Conservation (phyloP, 2,113 vertebrate genomes). For the Sphyrna mokarran region DNA sequence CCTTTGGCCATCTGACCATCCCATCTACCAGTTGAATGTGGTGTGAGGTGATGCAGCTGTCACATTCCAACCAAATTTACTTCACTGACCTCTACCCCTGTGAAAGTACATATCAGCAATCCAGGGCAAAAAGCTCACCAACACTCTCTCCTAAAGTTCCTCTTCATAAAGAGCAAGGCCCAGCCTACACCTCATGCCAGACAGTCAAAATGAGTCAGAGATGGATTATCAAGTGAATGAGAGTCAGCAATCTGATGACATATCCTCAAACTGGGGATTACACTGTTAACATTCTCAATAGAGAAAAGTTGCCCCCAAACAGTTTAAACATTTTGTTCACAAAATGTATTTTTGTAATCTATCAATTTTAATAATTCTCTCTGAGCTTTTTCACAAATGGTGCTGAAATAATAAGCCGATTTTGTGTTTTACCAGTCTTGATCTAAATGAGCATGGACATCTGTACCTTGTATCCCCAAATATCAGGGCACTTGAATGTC, state of each 20-base stretch:
- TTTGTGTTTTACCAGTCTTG: background rate
- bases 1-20: background rate
- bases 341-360: background rate
- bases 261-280: background rate
- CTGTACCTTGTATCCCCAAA: background rate
- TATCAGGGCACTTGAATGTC: background rate
- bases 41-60: background rate
- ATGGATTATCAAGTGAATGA: background rate
- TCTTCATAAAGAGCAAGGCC: background rate
- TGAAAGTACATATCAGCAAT: background rate
- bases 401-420: background rate
- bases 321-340: background rate
- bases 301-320: background rate
- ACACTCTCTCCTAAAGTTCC: background rate
- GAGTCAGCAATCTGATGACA: background rate
- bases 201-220: background rate
- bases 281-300: background rate
- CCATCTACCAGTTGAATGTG: background rate
- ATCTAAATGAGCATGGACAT: background rate
- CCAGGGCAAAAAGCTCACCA: background rate
- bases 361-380: background rate
- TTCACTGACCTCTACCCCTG: background rate
- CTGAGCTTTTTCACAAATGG: background rate
- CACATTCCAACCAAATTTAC: background rate
- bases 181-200: background rate